Evolutionary conservation across 1,140 invertebrate species (phyloP).

Genomic region (Sesamia nonagrioides): DNA sequence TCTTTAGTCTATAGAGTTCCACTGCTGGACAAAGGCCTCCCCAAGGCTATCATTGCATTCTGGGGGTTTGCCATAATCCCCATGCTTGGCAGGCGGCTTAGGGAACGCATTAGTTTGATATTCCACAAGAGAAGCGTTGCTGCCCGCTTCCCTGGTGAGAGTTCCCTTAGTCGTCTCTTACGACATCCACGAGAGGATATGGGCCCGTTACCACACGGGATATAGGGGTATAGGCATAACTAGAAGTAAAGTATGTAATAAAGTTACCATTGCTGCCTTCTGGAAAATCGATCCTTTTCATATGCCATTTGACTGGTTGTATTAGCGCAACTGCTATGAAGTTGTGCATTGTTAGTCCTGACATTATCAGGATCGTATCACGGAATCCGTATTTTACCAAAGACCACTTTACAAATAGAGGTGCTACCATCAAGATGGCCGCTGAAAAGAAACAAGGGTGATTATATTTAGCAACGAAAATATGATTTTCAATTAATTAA

Average conservation of each 20-base stretch:
- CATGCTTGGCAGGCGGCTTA: too few relatives aligned
- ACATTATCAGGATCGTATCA: constrained; percentile 87
- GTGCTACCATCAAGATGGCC: constrained; percentile 77
- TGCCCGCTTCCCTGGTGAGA: too few relatives aligned
- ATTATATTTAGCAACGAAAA: not conserved
- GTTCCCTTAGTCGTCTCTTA: too few relatives aligned
- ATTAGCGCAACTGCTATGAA: constrained; percentile 88
- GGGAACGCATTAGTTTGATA: too few relatives aligned
- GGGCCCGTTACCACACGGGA: too few relatives aligned
- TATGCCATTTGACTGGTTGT: constrained; percentile 90
- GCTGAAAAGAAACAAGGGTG: constrained; percentile 57
- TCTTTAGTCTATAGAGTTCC: too few relatives aligned
- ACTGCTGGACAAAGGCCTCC: too few relatives aligned
- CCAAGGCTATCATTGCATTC: too few relatives aligned
- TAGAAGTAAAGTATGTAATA: not conserved
- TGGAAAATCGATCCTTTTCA: constrained; percentile 77
- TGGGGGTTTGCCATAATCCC: too few relatives aligned
- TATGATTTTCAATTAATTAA: not conserved
- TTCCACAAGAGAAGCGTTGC: too few relatives aligned
- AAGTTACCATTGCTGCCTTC: constrained; percentile 18
- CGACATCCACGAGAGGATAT: too few relatives aligned
- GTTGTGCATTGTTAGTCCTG: constrained; percentile 88
- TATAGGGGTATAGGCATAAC: too few relatives aligned
- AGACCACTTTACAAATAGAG: constrained; percentile 81
- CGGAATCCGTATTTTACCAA: constrained; percentile 86